These are phyloP conservation scores for Rhinogobio ventralis DNA, from an alignment of 2,797 vertebrate species.

Conservation along the genomic window DNA sequence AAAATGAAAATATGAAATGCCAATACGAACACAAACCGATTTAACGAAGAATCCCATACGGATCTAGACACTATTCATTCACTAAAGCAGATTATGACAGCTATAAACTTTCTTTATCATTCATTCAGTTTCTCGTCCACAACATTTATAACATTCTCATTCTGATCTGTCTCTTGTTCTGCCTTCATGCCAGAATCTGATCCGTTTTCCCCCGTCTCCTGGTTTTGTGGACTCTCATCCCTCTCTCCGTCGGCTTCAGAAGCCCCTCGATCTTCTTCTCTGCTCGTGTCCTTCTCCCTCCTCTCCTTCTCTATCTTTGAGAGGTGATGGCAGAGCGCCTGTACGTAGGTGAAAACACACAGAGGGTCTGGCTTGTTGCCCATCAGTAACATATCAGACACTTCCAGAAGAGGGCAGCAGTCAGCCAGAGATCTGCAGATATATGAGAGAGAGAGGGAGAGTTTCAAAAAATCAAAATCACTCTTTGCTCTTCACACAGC, in stretches of 20 bases:
- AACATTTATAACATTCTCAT: slow-evolving; percentile 25
- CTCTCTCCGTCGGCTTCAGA: slow-evolving; percentile 59
- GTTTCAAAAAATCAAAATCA: no score
- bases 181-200: neutral
- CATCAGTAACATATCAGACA: slow-evolving; percentile 97
- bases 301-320: slow-evolving; percentile 90
- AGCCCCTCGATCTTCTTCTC: slow-evolving; percentile 29
- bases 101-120: no score
- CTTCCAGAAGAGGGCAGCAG: slow-evolving; percentile 95
- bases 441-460: neutral
- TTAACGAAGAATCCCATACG: neutral
- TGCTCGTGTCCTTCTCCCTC: slow-evolving; percentile 56
- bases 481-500: neutral
- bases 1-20: neutral
- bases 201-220: slow-evolving; percentile 61
- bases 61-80: neutral
- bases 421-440: slow-evolving; percentile 86
- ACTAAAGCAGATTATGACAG: neutral
- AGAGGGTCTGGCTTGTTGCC: slow-evolving; percentile 93
- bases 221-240: slow-evolving; percentile 15
- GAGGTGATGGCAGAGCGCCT: slow-evolving; percentile 95
- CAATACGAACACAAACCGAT: neutral
- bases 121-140: slow-evolving; percentile 17
- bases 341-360: slow-evolving; percentile 98
- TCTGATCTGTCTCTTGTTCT: slow-evolving; percentile 46